Evolutionary conservation across 2,113 vertebrate species (phyloP), one percentile per base, ranked within the genome.

Genomic region (Melozone crissalis): DNA sequence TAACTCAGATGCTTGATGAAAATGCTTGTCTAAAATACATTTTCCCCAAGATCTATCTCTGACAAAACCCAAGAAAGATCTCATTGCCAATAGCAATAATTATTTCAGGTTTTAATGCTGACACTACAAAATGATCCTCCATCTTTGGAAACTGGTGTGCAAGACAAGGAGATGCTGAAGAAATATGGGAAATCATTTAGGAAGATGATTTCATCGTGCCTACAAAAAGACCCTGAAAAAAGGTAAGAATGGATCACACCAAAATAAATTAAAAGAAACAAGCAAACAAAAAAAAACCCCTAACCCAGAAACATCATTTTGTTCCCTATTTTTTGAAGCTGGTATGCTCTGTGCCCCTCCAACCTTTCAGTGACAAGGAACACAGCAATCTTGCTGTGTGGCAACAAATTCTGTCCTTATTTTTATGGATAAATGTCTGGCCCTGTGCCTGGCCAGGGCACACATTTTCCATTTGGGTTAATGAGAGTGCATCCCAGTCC

Each of bases 181-280:
- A 99, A 99, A 92, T 99, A 99, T 0, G 99, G 99, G 89, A 99
- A 99, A 71, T 99, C 99, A 11, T 99, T 99, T 97, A 98, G 99
- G 97, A 99, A 99, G 98, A 99, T 99, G 99, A 98, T 99, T 97
- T 99, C 99, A 10, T 97, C 98, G 54, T 99, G 99, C 97, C 98
- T 99, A 98, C 99, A 99, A 93, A 99, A 99, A 97, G 99, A 99
- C 93, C 99, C 99, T 1, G 99, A 99, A 80, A 99, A 99, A 98
- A 99, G 99, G 99, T 99, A 96, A 98, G 96, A 69, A 41, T 6
- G 7, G 13, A 7, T 66, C 73, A 27, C 30, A 33, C 9, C 7
- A 54, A 79, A 82, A 28, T 30, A 51, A 67, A 51, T 37, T 7
- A 19, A n/a, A 37, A 51, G 16, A 54, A 35, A 1, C 11, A 61